phyloP scores from a whole-genome alignment of 1,140 invertebrate species.

The Conopomorpha cramerella region DNA sequence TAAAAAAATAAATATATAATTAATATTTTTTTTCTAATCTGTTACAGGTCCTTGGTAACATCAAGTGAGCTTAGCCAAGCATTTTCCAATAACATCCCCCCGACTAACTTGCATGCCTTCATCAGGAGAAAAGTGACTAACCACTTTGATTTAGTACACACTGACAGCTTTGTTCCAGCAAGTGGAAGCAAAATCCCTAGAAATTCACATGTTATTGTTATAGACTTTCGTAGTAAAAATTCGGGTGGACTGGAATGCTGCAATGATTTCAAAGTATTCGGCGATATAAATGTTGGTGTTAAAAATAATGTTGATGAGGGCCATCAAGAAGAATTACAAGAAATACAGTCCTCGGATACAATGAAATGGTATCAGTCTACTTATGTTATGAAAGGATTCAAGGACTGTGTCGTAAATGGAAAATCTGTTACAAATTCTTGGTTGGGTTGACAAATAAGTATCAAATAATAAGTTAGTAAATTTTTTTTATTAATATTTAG shows the following conservation, averaged over 20 bases:
- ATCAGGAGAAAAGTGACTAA: constrained; percentile 32
- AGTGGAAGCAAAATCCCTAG: constrained; percentile 31
- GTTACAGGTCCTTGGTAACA: constrained; percentile 38
- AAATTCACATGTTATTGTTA: constrained; percentile 25
- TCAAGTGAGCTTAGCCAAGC: constrained; percentile 30
- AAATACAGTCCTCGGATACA: constrained; percentile 30
- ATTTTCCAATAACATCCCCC: constrained; percentile 26
- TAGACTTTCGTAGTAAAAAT: constrained; percentile 27
- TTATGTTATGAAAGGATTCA: constrained; percentile 50
- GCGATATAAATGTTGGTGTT: constrained; percentile 18
- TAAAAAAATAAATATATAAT: too few relatives aligned
- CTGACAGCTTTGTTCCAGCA: constrained; percentile 24
- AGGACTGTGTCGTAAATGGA: constrained; percentile 42
- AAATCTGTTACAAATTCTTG: constrained; percentile 37
- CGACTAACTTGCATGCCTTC: constrained; percentile 42
- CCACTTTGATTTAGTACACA: constrained; percentile 20
- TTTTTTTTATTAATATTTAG: too few relatives aligned
- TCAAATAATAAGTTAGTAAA: too few relatives aligned
- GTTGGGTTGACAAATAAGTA: too few relatives aligned
- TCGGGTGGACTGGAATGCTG: constrained; percentile 27
- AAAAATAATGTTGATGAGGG: constrained; percentile 14
- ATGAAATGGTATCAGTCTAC: constrained; percentile 39
- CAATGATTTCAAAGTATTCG: constrained; percentile 36
- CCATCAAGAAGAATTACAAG: constrained; percentile 15
- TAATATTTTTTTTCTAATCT: too few relatives aligned